Percentiles rank a stretch among this genome's conserved stretches.
Evolutionary conservation across 1,140 invertebrate genomes (phyloP).

Genomic region (Apis laboriosa): DNA sequence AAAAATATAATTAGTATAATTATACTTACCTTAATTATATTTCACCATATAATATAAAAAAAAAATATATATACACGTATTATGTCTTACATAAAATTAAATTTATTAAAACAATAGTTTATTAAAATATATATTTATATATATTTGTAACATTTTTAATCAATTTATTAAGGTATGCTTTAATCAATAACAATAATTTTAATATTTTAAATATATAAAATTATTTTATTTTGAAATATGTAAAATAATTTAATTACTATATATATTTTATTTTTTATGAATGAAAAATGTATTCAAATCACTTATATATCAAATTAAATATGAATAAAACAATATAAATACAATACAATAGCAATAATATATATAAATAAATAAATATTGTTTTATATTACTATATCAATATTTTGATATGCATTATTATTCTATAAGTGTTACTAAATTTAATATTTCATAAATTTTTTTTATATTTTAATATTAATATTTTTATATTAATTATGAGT

Average conservation of each 20-base stretch:
- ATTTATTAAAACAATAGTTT: background rate
- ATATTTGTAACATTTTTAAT: background rate
- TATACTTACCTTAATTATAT: conserved; percentile 34
- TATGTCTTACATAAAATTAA: background rate
- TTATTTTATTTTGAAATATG: background rate
- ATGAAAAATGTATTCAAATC: background rate
- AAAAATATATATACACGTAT: background rate
- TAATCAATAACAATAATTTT: conserved; percentile 13
- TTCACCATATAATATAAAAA: background rate
- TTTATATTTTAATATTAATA: background rate
- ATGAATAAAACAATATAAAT: background rate
- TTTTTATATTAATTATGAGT: no score
- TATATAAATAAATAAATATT: background rate
- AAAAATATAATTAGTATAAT: background rate
- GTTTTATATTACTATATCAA: no score
- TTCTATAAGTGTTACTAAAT: background rate
- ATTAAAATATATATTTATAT: no score
- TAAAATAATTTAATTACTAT: background rate
- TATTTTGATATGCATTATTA: background rate
- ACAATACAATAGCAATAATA: no score
- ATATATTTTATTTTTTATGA: background rate
- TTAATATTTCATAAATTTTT: background rate
- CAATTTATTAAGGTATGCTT: conserved; percentile 38
- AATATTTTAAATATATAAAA: background rate
- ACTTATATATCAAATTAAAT: background rate